Evolutionary conservation across 2,797 vertebrate species (phyloP), one percentile per base, ranked within the genome.

Genomic region (Gastrophryne carolinensis): DNA sequence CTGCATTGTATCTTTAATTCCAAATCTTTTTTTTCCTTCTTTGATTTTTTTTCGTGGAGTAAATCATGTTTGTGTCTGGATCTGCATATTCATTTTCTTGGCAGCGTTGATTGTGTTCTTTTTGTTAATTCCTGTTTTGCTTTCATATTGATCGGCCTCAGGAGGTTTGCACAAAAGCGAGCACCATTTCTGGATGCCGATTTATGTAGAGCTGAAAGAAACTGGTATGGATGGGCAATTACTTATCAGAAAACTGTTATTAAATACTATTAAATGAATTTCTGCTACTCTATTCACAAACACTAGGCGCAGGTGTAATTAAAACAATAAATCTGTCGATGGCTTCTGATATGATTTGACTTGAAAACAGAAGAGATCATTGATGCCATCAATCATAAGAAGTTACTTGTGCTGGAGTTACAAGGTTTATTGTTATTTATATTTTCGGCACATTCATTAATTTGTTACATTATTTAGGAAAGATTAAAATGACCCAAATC

Each of bases 51-150:
- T 69, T 44, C 29, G 8, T 17, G 1, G 17, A n/a, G 5, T 19
- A 58, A 49, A 70, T 49, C 26, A 5, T 15, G 23, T 54, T 54
- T 67, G 13, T 67, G 65, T 32, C 24, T 8, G 37, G 65, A 67
- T 67, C 65, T 54, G 50, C 49, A 67, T 67, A 54, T 53, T 54
- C 17, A 15, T 39, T 67, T 53, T 23, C 49, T 67, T 54, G 32
- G 32, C 49, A 67, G 24, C 27, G 15, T 34, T 37, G 32, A 29
- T 34, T 35, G 64, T 24, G 21, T 53, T 37, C 17, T 34, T 54
- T 39, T 67, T 67, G 65, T 67, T 53, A 67, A 67, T 53, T 37
- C 34, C 30, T 67, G 54, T 67, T 37, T 54, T 67, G 53, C 24
- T 26, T 63, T 63, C 60, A 63, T 39, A 63, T 63, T 44, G 65